Evolutionary conservation across 2,113 vertebrate species (phyloP), one percentile per base, ranked within the genome.

Genomic region (Gymnarchus niloticus): DNA sequence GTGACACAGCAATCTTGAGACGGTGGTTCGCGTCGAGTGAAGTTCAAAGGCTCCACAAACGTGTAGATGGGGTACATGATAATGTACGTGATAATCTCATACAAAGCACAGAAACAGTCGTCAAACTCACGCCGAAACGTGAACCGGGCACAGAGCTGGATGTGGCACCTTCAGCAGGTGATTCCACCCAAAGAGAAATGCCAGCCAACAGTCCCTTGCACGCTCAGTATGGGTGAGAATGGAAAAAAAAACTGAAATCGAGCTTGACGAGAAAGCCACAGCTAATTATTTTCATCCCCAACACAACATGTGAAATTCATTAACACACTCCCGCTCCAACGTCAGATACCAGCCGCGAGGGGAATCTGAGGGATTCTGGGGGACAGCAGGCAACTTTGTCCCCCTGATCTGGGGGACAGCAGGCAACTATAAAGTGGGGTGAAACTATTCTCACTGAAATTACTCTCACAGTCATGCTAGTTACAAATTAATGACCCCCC

Each of bases 271-370:
- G 52, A 37, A 21, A 81, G 28, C 17, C 28, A 52, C 77, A 17
- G 52, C 17, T 86, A 28, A 82, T 86, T 82, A 81, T 28, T 82
- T 61, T 54, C 77, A 57, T 65, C 56, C 48, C 54, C 23, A 86
- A 46, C 28, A 21, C 85, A 69, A 61, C 80, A 65, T 85, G 85
- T 49, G 52, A 57, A 54, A 82, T 56, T 81, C 56, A 65, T 81
- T 86, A 86, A 65, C n/a, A 77, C 25, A 19, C 81, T 59, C 44
- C 78, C n/a, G 56, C 54, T n/a, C 28, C 80, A 23, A 23, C 46
- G 33, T 81, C 48, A 83, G 28, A 37, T 33, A 23, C 52, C 78
- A 51, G 46, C 17, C 46, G 6, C n/a, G 19, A 51, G 56, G 61
- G 85, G 25, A 54, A n/a, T n/a, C n/a, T n/a, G n/a, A n/a, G n/a